Percentiles rank a stretch among this genome's conserved stretches.
phyloP scores from a whole-genome alignment of 2,797 vertebrate genomes.

The Melanogrammus aeglefinus region DNA sequence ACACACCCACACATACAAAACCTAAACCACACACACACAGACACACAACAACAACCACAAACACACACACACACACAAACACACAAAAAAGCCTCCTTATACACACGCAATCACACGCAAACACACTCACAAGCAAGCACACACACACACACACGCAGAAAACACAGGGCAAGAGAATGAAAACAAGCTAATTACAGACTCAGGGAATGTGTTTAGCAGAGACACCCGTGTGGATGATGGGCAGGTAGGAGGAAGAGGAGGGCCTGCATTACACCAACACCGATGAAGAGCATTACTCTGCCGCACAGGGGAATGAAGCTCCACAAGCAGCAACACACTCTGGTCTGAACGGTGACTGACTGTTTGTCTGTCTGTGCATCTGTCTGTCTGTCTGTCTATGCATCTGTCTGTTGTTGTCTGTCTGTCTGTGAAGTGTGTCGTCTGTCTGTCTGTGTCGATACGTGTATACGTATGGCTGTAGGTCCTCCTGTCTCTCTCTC shows the following conservation, averaged over 20 bases:
- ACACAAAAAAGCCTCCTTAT: neutral
- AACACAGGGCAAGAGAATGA: neutral
- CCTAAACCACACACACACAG: no score
- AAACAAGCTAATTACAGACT: no score
- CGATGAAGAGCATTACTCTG: no score
- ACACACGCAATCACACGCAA: neutral
- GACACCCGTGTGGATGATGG: neutral
- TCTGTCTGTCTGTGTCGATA: neutral
- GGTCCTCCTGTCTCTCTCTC: neutral
- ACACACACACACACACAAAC: neutral
- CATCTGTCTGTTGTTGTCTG: neutral
- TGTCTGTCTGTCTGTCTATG: neutral
- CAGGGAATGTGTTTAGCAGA: neutral
- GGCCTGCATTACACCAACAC: no score
- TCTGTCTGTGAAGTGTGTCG: no score
- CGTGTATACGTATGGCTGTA: neutral
- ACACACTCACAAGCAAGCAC: neutral
- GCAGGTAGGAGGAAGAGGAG: no score
- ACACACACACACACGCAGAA: neutral
- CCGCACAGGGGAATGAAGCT: no score
- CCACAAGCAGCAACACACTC: neutral
- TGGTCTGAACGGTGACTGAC: neutral
- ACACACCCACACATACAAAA: no score
- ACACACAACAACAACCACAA: no score
- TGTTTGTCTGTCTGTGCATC: neutral